Conservation (phyloP, 2,113 vertebrate genomes). For the Nesogale talazaci region DNA sequence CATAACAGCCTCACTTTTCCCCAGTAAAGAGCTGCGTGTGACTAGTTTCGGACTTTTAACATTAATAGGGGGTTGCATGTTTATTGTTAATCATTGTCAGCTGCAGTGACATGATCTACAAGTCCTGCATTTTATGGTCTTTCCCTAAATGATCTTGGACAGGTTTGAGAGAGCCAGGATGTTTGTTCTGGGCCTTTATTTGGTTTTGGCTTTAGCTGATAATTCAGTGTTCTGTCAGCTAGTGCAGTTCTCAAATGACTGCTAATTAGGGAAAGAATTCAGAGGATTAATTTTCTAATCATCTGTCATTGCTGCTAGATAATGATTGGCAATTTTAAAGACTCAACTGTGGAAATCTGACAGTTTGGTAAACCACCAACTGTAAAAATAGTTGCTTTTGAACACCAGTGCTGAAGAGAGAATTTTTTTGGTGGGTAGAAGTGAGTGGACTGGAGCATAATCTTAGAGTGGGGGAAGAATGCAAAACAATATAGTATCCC, state of each 20-base stretch:
- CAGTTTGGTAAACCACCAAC: conserved; percentile 85
- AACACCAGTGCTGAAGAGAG: conserved; percentile 86
- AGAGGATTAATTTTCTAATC: conserved; percentile 85
- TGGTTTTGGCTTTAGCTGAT: conserved; percentile 87
- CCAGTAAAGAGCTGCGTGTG: conserved; percentile 86
- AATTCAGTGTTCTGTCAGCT: conserved; percentile 85
- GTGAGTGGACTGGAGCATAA: conserved; percentile 79
- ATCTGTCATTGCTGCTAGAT: conserved; percentile 90
- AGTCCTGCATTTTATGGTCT: conserved; percentile 84
- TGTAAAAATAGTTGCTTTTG: conserved; percentile 83
- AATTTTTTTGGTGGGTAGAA: conserved; percentile 73
- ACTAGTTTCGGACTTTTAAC: conserved; percentile 86
- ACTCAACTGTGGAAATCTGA: conserved; percentile 85
- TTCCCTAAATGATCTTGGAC: conserved; percentile 82
- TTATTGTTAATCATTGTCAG: conserved; percentile 89
- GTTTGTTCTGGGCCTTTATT: conserved; percentile 85
- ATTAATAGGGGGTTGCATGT: conserved; percentile 87
- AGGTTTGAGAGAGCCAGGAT: conserved; percentile 85
- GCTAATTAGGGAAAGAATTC: conserved; percentile 82
- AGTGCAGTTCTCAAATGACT: conserved; percentile 86
- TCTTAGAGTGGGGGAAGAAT: conserved; percentile 82
- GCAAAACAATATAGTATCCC: conserved; percentile 91
- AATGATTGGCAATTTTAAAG: conserved; percentile 88
- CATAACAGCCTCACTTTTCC: conserved; percentile 84
- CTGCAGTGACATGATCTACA: conserved; percentile 88